phyloP scores from a whole-genome alignment of 2,113 vertebrate species.

The Odobenus rosmarus region DNA sequence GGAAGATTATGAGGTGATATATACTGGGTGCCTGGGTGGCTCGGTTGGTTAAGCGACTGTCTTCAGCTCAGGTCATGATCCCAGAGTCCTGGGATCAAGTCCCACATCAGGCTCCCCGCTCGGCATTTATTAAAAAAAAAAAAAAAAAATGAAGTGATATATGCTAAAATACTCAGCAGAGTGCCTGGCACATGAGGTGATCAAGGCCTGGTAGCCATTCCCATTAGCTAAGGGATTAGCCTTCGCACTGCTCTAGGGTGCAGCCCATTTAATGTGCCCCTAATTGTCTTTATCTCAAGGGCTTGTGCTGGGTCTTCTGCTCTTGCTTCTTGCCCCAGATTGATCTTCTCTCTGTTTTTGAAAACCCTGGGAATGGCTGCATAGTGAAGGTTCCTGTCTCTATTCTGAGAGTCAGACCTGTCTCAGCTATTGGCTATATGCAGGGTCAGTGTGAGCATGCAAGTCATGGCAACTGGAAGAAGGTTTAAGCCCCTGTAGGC shows the following conservation, averaged over 20 bases:
- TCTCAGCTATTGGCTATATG: background rate
- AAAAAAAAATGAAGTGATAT: background rate
- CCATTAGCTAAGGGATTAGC: background rate
- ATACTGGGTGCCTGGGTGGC: no score
- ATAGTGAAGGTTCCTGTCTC: background rate
- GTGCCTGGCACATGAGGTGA: background rate
- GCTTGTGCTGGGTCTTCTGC: background rate
- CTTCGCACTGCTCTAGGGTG: background rate
- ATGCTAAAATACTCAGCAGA: background rate
- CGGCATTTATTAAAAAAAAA: no score
- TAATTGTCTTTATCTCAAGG: background rate
- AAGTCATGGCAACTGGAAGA: background rate
- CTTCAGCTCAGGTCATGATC: no score
- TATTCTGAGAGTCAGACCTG: background rate
- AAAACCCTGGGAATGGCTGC: background rate
- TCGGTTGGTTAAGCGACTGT: no score
- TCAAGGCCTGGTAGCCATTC: background rate
- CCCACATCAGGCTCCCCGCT: no score
- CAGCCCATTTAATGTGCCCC: background rate
- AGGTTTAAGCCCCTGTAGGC: background rate
- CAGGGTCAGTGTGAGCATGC: background rate
- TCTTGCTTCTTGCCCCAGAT: background rate
- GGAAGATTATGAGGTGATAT: background rate
- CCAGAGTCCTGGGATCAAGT: no score
- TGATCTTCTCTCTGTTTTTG: background rate